Evolutionary conservation across 2,888 invertebrate genomes (phyloP).

Genomic region (Leptodirus hochenwartii): DNA sequence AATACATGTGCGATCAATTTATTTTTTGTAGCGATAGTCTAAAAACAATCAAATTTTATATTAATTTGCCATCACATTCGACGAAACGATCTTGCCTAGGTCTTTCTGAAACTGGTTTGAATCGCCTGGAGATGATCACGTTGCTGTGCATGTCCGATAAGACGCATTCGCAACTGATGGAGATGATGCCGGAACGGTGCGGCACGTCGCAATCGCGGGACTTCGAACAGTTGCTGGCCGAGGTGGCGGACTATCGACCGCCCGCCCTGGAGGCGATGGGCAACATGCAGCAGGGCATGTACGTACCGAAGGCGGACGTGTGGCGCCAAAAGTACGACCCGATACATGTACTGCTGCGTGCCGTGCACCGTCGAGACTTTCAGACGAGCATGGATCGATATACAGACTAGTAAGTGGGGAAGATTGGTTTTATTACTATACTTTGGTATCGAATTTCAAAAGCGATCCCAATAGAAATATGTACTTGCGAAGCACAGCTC

Average conservation of each 20-base stretch:
- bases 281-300: slow-evolving; percentile 64
- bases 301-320: slow-evolving; percentile 68
- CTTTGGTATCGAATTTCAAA: slow-evolving; percentile 3
- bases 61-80: too few species aligned
- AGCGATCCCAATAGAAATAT: too few species aligned
- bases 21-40: too few species aligned
- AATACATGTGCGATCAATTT: too few species aligned
- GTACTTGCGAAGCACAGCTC: neutral
- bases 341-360: slow-evolving; percentile 74
- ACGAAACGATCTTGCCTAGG: too few species aligned
- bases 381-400: slow-evolving; percentile 90
- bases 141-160: slow-evolving; percentile 85
- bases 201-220: slow-evolving; percentile 81
- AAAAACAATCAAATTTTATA: too few species aligned
- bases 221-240: slow-evolving; percentile 69
- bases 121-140: slow-evolving; percentile 79
- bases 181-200: slow-evolving; percentile 89
- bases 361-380: slow-evolving; percentile 83
- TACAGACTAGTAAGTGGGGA: slow-evolving; percentile 56
- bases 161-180: slow-evolving; percentile 88
- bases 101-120: slow-evolving; percentile 39
- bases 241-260: slow-evolving; percentile 43
- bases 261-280: slow-evolving; percentile 72
- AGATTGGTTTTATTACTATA: neutral
- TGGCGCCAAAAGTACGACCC: slow-evolving; percentile 93